Percentiles rank a stretch among this genome's conserved stretches.
Conservation (phyloP, 92 coral and sea anemone species). For the Meandrina meandrites region DNA sequence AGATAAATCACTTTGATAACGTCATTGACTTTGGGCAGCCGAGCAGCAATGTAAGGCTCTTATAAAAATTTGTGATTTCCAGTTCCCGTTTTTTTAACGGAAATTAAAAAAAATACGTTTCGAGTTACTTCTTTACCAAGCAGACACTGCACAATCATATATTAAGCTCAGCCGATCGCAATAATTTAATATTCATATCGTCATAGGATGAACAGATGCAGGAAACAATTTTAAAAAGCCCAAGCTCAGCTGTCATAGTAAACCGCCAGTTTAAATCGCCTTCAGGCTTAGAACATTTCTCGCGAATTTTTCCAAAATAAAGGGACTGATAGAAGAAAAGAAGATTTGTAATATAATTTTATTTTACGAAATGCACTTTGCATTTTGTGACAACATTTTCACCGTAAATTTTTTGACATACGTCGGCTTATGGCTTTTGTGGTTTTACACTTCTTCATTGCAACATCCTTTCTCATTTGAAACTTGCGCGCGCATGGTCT, state of each 20-base stretch:
- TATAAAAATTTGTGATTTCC: not conserved
- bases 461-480: no score
- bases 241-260: not conserved
- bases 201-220: not conserved
- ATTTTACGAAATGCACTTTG: not conserved
- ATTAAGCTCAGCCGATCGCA: not conserved
- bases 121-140: not conserved
- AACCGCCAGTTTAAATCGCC: not conserved
- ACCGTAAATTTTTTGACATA: no score
- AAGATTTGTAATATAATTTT: no score
- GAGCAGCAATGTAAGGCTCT: not conserved
- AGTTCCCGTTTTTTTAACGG: no score
- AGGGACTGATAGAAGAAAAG: not conserved
- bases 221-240: not conserved
- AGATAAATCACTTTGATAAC: constrained; percentile 13
- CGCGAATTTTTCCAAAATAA: not conserved
- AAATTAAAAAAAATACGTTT: not conserved
- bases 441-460: no score
- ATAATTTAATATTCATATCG: not conserved
- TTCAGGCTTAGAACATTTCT: not conserved
- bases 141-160: no score
- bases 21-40: not conserved
- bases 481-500: not conserved
- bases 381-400: no score
- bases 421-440: no score